Percentiles rank a stretch among this genome's conserved stretches.
Conservation (phyloP, 2,888 invertebrate genomes). For the Eupsilia transversa region DNA sequence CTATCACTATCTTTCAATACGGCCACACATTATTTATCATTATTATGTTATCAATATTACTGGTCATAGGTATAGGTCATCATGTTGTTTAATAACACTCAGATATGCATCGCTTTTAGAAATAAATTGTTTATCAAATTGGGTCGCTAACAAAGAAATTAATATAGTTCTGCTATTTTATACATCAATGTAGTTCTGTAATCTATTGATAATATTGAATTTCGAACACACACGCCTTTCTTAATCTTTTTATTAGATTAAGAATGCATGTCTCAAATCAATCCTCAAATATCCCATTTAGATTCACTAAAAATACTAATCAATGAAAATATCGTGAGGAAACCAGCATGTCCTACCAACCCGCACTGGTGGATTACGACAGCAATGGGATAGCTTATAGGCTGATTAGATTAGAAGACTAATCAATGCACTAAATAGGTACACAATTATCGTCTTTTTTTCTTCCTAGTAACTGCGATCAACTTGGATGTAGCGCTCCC, state of each 20-base stretch:
- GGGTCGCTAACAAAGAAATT: background rate
- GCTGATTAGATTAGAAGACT: too few species aligned
- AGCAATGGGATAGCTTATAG: too few species aligned
- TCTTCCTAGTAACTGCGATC: too few species aligned
- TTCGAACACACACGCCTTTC: too few species aligned
- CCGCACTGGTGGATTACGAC: too few species aligned
- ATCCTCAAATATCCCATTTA: background rate
- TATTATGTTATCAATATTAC: constrained; percentile 11
- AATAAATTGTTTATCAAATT: constrained; percentile 7
- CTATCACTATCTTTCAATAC: constrained; percentile 2
- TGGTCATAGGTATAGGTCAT: background rate
- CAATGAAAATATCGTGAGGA: too few species aligned
- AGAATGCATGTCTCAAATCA: background rate
- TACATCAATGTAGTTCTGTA: background rate
- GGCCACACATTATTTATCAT: constrained; percentile 9
- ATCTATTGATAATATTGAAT: background rate
- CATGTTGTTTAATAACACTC: background rate
- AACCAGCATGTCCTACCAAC: too few species aligned
- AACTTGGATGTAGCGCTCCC: too few species aligned
- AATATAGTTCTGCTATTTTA: background rate
- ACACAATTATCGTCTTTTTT: too few species aligned
- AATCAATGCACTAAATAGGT: background rate
- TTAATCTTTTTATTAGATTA: too few species aligned
- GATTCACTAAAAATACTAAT: background rate
- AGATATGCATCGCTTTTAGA: constrained; percentile 18